phyloP scores from a whole-genome alignment of 1,140 invertebrate genomes.

The Subanguina moxae region DNA sequence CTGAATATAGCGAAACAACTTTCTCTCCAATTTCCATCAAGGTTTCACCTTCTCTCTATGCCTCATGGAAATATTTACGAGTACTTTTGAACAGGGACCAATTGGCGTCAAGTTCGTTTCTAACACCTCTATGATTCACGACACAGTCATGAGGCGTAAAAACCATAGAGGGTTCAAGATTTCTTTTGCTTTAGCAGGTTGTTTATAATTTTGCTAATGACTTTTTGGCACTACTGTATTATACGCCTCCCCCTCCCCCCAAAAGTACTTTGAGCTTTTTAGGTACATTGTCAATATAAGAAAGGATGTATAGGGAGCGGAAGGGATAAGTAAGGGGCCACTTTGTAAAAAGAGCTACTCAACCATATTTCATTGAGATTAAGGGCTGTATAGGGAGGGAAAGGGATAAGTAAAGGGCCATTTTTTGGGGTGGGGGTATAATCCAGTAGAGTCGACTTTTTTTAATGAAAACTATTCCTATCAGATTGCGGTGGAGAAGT shows the following conservation, averaged over 20 bases:
- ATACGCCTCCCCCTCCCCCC: background rate
- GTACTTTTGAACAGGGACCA: conserved; percentile 40
- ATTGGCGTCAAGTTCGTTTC: conserved; percentile 50
- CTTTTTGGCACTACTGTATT: background rate
- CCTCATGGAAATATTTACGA: no score
- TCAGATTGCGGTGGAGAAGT: conserved; percentile 55
- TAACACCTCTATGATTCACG: conserved; percentile 34
- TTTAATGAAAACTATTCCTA: no score
- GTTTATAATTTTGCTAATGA: background rate
- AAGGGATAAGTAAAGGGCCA: no score
- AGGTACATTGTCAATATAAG: no score
- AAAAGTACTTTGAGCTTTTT: no score
- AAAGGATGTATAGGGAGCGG: no score
- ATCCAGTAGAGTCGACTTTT: no score
- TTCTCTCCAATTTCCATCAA: conserved; percentile 42
- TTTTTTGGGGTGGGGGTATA: no score
- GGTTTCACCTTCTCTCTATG: conserved; percentile 31
- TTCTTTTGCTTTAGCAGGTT: conserved; percentile 42
- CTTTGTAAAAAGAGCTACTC: no score
- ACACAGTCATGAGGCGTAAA: conserved; percentile 24
- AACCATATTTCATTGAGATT: no score
- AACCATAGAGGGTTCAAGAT: conserved; percentile 47
- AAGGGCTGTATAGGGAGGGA: no score
- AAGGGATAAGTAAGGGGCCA: no score
- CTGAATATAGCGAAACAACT: conserved; percentile 7